Evolutionary conservation across 2,888 invertebrate genomes (phyloP).

Genomic region (Idaea dimidiata): DNA sequence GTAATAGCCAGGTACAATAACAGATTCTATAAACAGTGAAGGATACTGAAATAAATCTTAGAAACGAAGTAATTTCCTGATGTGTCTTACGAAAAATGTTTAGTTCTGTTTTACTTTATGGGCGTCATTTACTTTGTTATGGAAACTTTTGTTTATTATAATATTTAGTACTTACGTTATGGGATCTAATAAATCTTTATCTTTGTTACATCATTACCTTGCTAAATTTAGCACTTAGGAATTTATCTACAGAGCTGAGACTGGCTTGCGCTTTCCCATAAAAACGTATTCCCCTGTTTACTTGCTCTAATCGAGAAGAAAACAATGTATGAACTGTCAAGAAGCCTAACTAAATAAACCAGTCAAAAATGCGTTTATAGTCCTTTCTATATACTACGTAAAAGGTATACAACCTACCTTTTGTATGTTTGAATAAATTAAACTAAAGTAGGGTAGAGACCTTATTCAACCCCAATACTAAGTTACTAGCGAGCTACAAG

Average conservation of each 20-base stretch:
- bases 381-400: neutral
- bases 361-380: no score
- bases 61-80: conserved; percentile 4
- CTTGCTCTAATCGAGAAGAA: no score
- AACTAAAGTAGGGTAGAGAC: neutral
- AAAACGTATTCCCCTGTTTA: no score
- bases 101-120: conserved; percentile 5
- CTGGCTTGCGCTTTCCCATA: no score
- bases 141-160: neutral
- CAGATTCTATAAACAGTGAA: conserved; percentile 4
- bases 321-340: no score
- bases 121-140: neutral
- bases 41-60: conserved; percentile 14
- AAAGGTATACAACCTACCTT: neutral
- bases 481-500: neutral
- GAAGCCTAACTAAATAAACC: no score
- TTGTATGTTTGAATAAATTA: neutral
- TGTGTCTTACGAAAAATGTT: conserved; percentile 5
- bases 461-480: neutral
- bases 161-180: neutral
- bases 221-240: no score
- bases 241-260: no score
- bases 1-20: conserved; percentile 3
- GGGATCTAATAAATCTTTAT: no score
- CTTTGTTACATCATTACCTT: no score